Base-by-base conservation (phyloP, 1,140 invertebrate genomes). In the Patella vulgata region DNA sequence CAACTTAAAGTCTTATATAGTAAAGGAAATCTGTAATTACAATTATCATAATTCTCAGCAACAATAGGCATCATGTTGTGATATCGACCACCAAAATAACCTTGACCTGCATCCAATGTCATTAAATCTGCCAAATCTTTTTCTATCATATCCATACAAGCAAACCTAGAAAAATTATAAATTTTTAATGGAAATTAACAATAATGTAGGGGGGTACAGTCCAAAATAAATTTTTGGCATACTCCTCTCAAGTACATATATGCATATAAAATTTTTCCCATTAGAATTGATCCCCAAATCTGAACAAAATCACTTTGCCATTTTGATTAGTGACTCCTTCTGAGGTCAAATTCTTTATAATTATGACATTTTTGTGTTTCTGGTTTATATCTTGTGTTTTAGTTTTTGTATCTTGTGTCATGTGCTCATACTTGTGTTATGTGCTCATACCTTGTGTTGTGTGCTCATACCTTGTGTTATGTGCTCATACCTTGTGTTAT, bases 11-110 rank as follows among this genome's bases (percentile, higher is more conserved):
- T 11, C 11, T 28, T 27, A 8, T 11, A 12, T 28, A 52, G 50
- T 12, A 14, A 52, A 23, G 11, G 11, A 52, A 11, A 27, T 14
- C 19, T 6, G 11, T 23, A 23, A 27, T 73, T 74, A 82, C 86
- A 77, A 46, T 58, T 55, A 36, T 66, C 70, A 70, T 86, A 86
- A 58, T 77, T 75, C 63, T 84, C 82, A 8, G 78, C 81, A 59
- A 82, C 61, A 25, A 84, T 92, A 6, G 96, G 96, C 2, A 96
- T 89, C 50, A 98, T 87, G 80, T 94, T 96, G 82, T 97, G 93
- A 79, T 94, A 96, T 48, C 94, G 85, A 0, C 96, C 96, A 48
- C 91, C 95, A 39, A 93, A 88, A 84, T 96, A 98, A 14, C 96
- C 90, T 86, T 97, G 93, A 23, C 96, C 96, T 39, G 96, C 90